Evolutionary conservation across 2,113 vertebrate species (phyloP).

Genomic region (Scatophagus argus): DNA sequence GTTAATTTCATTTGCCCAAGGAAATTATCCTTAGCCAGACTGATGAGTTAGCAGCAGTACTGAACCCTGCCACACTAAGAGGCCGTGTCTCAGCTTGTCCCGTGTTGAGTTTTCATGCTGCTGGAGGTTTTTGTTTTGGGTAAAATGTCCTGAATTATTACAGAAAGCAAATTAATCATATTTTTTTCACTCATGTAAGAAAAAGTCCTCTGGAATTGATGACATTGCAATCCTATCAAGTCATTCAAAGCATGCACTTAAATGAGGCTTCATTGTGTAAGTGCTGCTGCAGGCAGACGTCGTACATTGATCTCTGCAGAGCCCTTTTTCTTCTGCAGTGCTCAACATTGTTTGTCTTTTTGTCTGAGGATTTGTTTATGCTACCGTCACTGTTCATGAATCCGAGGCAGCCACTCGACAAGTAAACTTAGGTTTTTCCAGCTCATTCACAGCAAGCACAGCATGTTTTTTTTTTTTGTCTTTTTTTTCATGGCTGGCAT

Average conservation of each 20-base stretch:
- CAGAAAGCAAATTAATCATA: too few species aligned
- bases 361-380: slow-evolving; percentile 19
- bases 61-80: background rate
- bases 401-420: slow-evolving; percentile 22
- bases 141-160: too few species aligned
- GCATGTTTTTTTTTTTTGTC: background rate
- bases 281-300: background rate
- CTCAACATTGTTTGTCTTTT: slow-evolving; percentile 21
- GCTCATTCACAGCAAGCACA: slow-evolving; percentile 13
- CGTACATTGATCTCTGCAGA: slow-evolving; percentile 15
- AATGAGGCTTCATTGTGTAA: slow-evolving; percentile 12
- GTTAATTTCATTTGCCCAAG: background rate
- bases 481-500: slow-evolving; percentile 16
- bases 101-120: too few species aligned
- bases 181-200: too few species aligned
- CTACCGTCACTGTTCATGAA: slow-evolving; percentile 10
- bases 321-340: background rate
- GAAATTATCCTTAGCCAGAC: background rate
- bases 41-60: background rate
- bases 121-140: too few species aligned
- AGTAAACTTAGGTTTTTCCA: background rate
- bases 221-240: background rate
- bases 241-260: background rate
- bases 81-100: too few species aligned
- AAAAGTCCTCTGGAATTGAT: background rate